These are phyloP conservation scores for Patella vulgata DNA, from an alignment of 1,140 invertebrate genomes.

Conservation along the genomic window DNA sequence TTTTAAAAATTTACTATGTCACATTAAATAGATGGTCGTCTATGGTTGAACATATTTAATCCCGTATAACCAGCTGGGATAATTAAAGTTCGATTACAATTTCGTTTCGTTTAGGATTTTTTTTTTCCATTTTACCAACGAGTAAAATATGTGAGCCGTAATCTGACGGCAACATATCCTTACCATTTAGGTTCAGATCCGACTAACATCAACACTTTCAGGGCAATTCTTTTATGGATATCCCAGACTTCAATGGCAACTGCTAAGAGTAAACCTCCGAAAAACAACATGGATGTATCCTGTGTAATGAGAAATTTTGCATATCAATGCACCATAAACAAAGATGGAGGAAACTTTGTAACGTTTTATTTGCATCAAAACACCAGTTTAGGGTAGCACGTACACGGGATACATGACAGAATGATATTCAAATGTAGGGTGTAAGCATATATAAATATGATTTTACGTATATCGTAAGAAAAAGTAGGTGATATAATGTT, in stretches of 20 bases:
- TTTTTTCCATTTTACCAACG: too few relatives aligned
- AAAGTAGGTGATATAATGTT: too few relatives aligned
- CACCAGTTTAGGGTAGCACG: not conserved
- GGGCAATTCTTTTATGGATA: slow-evolving; percentile 84
- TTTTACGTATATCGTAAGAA: too few relatives aligned
- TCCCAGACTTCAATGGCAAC: slow-evolving; percentile 87
- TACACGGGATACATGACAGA: slow-evolving; percentile 14
- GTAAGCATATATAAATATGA: too few relatives aligned
- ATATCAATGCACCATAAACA: not conserved
- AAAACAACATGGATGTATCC: slow-evolving; percentile 80
- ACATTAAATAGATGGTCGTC: too few relatives aligned
- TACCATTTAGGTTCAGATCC: slow-evolving; percentile 70
- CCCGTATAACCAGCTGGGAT: too few relatives aligned
- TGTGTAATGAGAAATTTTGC: slow-evolving; percentile 16
- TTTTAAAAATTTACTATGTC: too few relatives aligned
- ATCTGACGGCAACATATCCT: slow-evolving; percentile 5
- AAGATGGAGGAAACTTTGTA: not conserved
- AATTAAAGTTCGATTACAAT: too few relatives aligned
- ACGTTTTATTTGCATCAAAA: not conserved
- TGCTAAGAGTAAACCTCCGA: slow-evolving; percentile 79
- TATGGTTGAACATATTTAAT: too few relatives aligned
- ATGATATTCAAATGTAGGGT: not conserved
- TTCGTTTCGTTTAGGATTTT: too few relatives aligned
- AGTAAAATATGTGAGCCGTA: too few relatives aligned
- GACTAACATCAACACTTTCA: slow-evolving; percentile 80